These are phyloP conservation scores for Drosophila fungiperda DNA, from an alignment of 2,888 invertebrate species.

Conservation along the genomic window DNA sequence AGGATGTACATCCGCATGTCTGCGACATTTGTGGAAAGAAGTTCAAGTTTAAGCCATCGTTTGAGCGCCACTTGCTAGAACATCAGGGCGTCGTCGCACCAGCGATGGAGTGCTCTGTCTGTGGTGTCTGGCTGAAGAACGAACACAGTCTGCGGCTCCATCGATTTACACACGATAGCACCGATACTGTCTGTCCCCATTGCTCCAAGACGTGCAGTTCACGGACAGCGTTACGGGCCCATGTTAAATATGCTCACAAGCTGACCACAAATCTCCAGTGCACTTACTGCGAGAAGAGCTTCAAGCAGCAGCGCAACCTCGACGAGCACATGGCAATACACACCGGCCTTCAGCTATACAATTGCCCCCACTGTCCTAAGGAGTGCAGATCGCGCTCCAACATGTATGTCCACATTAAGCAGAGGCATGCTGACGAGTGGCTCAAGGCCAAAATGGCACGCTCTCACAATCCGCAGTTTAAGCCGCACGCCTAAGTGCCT, in stretches of 20 bases:
- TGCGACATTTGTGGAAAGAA: conserved; percentile 82
- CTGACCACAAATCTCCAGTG: conserved; percentile 72
- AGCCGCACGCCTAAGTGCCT: conserved; percentile 42
- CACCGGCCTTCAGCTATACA: conserved; percentile 79
- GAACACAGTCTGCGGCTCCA: conserved; percentile 73
- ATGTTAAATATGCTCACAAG: conserved; percentile 79
- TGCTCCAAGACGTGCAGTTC: conserved; percentile 75
- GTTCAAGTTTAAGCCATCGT: conserved; percentile 81
- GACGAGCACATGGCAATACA: conserved; percentile 82
- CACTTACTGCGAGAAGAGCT: conserved; percentile 78
- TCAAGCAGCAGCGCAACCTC: conserved; percentile 77
- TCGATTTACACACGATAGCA: conserved; percentile 69
- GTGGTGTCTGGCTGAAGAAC: conserved; percentile 80
- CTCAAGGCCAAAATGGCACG: conserved; percentile 78
- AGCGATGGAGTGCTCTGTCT: conserved; percentile 74
- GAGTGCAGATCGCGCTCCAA: conserved; percentile 81
- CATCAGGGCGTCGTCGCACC: conserved; percentile 81
- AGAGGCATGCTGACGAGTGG: conserved; percentile 80
- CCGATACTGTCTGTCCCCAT: conserved; percentile 65
- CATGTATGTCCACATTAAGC: conserved; percentile 83
- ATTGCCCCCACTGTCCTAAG: conserved; percentile 81
- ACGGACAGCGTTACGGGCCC: conserved; percentile 75
- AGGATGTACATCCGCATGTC: conserved; percentile 74
- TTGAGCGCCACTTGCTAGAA: conserved; percentile 75
- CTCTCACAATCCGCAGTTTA: conserved; percentile 67